Evolutionary conservation across 2,113 vertebrate genomes (phyloP), one percentile per base, ranked within the genome.

Genomic region (Irena cyanogastra): DNA sequence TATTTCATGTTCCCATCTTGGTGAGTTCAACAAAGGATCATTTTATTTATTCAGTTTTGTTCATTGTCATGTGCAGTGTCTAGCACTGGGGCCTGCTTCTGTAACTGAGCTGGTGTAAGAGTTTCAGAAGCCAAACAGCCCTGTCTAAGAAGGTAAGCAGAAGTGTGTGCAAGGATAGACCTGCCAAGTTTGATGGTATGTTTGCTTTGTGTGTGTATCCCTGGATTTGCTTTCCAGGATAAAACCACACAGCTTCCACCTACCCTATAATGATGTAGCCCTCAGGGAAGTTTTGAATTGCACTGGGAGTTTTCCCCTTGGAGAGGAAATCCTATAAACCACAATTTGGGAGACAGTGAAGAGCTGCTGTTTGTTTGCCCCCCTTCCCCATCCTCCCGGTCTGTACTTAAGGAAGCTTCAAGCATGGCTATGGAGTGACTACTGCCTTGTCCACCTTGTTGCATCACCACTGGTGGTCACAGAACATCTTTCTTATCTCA

Each of bases 161-260:
- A 45, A 53, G 10, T 39, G 41, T 26, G 30, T 77, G 76, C 42
- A 52, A 45, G 33, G 50, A 11, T 11, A 59, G 52, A 42, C 30
- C 35, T 89, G 79, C 64, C 47, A 60, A 16, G 15, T 47, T 21
- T 35, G 63, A 12, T 45, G 41, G 35, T 52, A 2, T 57, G 10
- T 66, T 86, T 81, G 21, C 47, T 81, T 50, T 2, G 1, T 39
- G 21, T 47, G 9, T 56, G 14, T 47, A 20, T 66, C 47, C 41
- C 61, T 83, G 41, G 50, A 59, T 68, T 88, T 69, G 26, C 86
- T 95, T 70, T 94, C 60, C 83, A 89, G 80, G 83, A 37, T 65
- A 59, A 96, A 95, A 84, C 76, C 89, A 59, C 86, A 77, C 10
- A 12, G 72, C 33, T 93, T 78, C 28, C 60, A 89, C 80, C 72